A percentile compares a stretch with the other conserved stretches of the same genome.
These are phyloP conservation scores for Dyspetes luteomarginatus DNA, from an alignment of 2,888 invertebrate genomes.

Conservation along the genomic window DNA sequence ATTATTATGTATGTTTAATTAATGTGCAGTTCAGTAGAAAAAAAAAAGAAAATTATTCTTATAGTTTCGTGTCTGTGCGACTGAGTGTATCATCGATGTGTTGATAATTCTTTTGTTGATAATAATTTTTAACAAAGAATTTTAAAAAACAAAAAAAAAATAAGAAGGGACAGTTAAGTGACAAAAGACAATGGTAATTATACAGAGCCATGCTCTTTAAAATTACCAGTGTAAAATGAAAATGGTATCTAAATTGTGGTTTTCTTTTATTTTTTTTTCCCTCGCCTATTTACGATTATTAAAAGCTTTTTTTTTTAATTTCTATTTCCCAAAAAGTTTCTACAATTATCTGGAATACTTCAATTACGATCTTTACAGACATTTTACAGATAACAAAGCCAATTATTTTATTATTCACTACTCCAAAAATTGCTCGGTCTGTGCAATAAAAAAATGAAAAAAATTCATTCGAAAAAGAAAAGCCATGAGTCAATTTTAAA, in stretches of 20 bases:
- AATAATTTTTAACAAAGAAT: neutral
- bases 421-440: too few relatives aligned
- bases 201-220: constrained; percentile 62
- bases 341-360: too few relatives aligned
- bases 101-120: constrained; percentile 18
- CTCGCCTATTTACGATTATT: too few relatives aligned
- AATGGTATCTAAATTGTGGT: constrained; percentile 30
- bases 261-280: constrained; percentile 6
- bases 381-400: too few relatives aligned
- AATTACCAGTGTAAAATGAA: constrained; percentile 38
- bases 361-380: too few relatives aligned
- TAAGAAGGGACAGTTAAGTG: constrained; percentile 20
- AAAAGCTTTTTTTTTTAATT: too few relatives aligned
- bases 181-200: constrained; percentile 26
- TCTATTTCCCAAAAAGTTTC: too few relatives aligned
- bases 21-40: neutral
- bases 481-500: too few relatives aligned
- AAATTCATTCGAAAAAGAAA: too few relatives aligned
- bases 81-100: neutral
- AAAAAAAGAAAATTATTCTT: neutral
- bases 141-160: constrained; percentile 8
- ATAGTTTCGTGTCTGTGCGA: constrained; percentile 5
- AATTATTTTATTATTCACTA: too few relatives aligned
- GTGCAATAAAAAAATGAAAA: too few relatives aligned
- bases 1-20: constrained; percentile 39